Conservation (phyloP, 2,888 invertebrate genomes). For the Mellilla xanthometata region DNA sequence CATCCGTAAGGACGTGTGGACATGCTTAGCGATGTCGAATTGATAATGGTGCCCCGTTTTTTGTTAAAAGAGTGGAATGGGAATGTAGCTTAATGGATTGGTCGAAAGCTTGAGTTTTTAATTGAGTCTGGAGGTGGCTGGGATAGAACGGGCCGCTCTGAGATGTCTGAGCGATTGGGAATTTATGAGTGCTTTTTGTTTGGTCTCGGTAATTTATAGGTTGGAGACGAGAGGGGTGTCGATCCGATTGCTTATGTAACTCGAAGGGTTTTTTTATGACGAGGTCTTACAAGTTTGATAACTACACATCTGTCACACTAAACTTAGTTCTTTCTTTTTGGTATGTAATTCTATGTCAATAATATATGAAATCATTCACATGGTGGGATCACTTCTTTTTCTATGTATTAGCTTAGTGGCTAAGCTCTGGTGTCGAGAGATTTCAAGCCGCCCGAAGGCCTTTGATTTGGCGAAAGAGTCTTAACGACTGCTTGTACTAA, state of each 20-base stretch:
- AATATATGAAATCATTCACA: too few relatives aligned
- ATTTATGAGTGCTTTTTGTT: constrained; percentile 19
- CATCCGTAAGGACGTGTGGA: constrained; percentile 61
- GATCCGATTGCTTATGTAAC: neutral
- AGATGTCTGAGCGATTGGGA: constrained; percentile 21
- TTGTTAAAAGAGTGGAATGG: constrained; percentile 42
- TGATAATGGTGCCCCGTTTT: constrained; percentile 62
- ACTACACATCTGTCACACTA: too few relatives aligned
- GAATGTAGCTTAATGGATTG: constrained; percentile 37
- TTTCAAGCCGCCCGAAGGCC: too few relatives aligned
- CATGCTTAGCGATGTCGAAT: constrained; percentile 70
- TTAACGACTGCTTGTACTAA: too few relatives aligned
- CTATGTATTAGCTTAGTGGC: too few relatives aligned
- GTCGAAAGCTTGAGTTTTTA: constrained; percentile 32
- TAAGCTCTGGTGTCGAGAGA: too few relatives aligned
- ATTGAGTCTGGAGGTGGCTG: constrained; percentile 24
- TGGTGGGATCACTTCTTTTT: too few relatives aligned
- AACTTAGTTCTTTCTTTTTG: too few relatives aligned
- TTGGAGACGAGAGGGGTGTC: neutral
- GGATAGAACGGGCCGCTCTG: constrained; percentile 9
- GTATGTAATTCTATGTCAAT: too few relatives aligned
- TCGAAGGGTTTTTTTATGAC: neutral
- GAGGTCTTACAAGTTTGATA: too few relatives aligned
- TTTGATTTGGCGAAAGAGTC: too few relatives aligned
- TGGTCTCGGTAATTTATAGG: constrained; percentile 11